Conservation (phyloP, 2,797 vertebrate genomes). For the Betta splendens region DNA sequence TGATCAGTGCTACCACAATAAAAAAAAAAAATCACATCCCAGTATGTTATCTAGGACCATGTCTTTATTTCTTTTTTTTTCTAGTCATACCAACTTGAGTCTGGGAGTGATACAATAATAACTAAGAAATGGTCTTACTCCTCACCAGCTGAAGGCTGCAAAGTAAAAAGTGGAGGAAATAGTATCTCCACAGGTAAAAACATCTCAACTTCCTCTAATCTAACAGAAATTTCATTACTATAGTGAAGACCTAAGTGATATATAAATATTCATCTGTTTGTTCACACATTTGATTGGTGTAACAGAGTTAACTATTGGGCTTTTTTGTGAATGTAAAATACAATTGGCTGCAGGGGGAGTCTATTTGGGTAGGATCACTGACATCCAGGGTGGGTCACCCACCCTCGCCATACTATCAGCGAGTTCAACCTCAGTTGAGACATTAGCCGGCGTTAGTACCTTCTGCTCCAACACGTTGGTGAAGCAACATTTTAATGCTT, state of each 20-base stretch:
- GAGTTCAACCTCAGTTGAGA: conserved; percentile 52
- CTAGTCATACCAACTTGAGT: too few relatives aligned
- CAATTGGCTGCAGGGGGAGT: not conserved
- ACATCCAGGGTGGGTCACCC: conserved; percentile 4
- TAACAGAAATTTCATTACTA: too few relatives aligned
- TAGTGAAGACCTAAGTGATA: too few relatives aligned
- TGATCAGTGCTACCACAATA: not conserved
- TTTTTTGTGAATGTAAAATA: not conserved
- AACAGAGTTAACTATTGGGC: not conserved
- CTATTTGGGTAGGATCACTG: conserved; percentile 6
- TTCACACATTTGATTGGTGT: conserved; percentile 22
- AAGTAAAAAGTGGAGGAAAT: not conserved
- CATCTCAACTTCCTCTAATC: too few relatives aligned
- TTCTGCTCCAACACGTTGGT: conserved; percentile 18
- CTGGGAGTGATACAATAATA: too few relatives aligned
- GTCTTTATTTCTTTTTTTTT: too few relatives aligned
- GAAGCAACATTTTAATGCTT: conserved; percentile 27
- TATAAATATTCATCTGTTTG: conserved; percentile 13
- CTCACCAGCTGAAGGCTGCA: not conserved
- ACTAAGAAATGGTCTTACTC: too few relatives aligned
- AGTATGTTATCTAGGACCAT: too few relatives aligned
- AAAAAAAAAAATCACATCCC: not conserved
- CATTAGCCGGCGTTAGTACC: conserved; percentile 22
- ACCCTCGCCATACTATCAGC: conserved; percentile 32
- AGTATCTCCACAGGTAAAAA: too few relatives aligned